These are phyloP conservation scores for Alectoris magna DNA, from an alignment of 2,797 vertebrate species.

Conservation along the genomic window DNA sequence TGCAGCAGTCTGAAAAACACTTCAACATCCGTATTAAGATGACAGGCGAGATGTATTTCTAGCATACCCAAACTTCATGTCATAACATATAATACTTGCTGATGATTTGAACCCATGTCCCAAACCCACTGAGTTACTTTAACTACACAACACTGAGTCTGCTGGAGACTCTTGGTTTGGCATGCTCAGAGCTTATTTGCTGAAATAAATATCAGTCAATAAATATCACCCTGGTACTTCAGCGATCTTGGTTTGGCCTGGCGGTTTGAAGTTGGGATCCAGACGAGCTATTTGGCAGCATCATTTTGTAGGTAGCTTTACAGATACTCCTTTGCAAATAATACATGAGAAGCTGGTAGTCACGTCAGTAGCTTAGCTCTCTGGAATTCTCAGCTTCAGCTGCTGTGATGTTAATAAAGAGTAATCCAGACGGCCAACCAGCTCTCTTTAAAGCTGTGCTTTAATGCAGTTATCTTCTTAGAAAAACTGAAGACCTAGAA, in stretches of 20 bases:
- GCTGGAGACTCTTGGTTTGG: background rate
- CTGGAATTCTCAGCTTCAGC: conserved; percentile 23
- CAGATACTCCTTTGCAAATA: background rate
- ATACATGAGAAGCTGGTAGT: rapidly evolving
- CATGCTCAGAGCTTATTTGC: background rate
- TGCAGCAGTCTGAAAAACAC: background rate
- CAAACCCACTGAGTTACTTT: background rate
- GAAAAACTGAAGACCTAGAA: background rate
- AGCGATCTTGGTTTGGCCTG: background rate
- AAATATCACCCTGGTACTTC: background rate
- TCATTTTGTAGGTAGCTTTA: background rate
- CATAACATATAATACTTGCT: background rate
- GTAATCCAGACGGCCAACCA: conserved; percentile 24
- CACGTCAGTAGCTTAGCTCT: background rate
- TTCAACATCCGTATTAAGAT: background rate
- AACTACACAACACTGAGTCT: background rate
- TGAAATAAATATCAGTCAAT: background rate
- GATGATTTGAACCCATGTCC: background rate
- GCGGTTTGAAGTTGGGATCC: background rate
- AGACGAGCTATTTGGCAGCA: background rate
- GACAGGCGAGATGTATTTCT: background rate
- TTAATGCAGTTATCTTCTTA: background rate
- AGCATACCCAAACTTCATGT: background rate
- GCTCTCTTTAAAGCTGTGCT: background rate
- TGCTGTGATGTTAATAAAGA: background rate